Percentiles rank a stretch among this genome's conserved stretches.
Evolutionary conservation across 2,797 vertebrate species (phyloP).

Genomic region (Aldrovandia affinis): DNA sequence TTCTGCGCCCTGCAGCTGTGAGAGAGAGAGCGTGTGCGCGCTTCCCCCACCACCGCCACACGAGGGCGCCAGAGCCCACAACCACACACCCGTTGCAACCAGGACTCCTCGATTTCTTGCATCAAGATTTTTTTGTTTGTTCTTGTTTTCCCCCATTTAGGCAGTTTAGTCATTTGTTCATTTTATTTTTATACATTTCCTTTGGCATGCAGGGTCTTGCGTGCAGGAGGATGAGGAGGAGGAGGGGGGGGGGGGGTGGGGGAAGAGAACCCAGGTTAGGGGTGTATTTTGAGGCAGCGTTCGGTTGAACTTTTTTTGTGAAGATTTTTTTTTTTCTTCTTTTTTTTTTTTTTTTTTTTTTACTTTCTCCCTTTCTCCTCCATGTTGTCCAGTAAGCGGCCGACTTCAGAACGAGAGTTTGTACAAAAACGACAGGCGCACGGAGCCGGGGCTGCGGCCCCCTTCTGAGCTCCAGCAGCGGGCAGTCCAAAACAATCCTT

Average conservation of each 20-base stretch:
- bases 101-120: constrained; percentile 46
- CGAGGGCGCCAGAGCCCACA: not conserved
- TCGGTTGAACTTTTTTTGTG: not conserved
- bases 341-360: constrained; percentile 19
- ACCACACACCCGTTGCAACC: not conserved
- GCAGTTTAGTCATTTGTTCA: constrained; percentile 33
- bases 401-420: constrained; percentile 56
- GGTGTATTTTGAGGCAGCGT: constrained; percentile 16
- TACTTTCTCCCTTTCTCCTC: constrained; percentile 43
- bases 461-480: constrained; percentile 41
- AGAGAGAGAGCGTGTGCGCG: too few relatives aligned
- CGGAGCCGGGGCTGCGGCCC: constrained; percentile 25
- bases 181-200: constrained; percentile 63
- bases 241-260: not conserved
- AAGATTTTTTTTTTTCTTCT: constrained; percentile 30
- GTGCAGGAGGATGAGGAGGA: constrained; percentile 24
- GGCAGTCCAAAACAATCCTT: constrained; percentile 56
- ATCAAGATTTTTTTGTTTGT: constrained; percentile 62
- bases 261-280: constrained; percentile 13
- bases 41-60: not conserved
- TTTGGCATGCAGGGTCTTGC: constrained; percentile 51
- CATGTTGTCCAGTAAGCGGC: constrained; percentile 32
- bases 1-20: constrained; percentile 95
- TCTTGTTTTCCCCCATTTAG: constrained; percentile 26
- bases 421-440: constrained; percentile 12